Evolutionary conservation across 2,113 vertebrate species (phyloP), one percentile per base, ranked within the genome.

Genomic region (Agelaius tricolor): DNA sequence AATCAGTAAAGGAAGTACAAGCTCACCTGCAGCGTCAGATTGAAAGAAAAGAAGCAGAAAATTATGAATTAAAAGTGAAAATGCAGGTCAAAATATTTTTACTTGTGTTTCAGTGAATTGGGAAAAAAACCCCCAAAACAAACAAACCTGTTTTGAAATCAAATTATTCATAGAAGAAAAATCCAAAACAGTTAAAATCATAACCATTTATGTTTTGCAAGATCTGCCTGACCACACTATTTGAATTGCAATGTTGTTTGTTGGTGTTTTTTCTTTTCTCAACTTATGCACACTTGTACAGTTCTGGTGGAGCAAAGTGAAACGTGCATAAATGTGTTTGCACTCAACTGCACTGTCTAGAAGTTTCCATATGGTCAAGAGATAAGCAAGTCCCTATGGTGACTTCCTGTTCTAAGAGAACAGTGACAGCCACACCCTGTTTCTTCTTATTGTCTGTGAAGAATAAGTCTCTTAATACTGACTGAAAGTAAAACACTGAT

Each of bases 31-130:
- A 98, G 57, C 54, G 87, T 35, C 98, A 99, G 83, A 98, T 99
- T 71, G 94, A 96, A 88, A 98, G 95, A 97, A 99, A 99, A 94
- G 98, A 99, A 82, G 96, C 87, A 3, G 98, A 99, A 87, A 99
- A 99, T 90, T 58, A 96, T 76, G 97, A 98, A 44, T 95, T 99
- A 96, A 98, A 97, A 91, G 92, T 96, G 30, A 98, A 99, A 68
- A 96, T 99, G 54, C 98, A 97, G 98, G 99, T 99, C 75, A 84
- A 51, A 62, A 30, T 81, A 76, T 61, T 88, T 86, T 92, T 66
- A 44, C 5, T 33, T 79, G 71, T 61, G 43, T 81, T 96, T 89
- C 26, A 33, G 26, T 93, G 86, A 75, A 59, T 44, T 91, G 52
- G 35, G 52, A 37, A 89, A 93, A 68, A 47, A 89, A 88, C 9